These are phyloP conservation scores for Pomacea maculata DNA, from an alignment of 1,140 invertebrate genomes.

Conservation along the genomic window DNA sequence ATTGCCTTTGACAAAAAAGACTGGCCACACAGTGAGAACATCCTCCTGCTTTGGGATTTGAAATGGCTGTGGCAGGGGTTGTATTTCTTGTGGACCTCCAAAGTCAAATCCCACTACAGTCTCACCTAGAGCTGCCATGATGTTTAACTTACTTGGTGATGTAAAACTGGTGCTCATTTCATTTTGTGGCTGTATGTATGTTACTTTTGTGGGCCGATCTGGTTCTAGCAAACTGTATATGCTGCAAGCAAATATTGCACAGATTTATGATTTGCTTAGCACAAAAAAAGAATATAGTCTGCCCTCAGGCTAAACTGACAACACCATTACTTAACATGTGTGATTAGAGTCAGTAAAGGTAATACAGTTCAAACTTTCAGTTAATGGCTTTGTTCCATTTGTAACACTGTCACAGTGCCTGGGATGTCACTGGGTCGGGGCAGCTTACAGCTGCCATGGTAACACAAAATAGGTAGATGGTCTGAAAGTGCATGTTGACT, in stretches of 20 bases:
- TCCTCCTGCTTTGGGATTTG: neutral
- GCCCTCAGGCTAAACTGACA: too few relatives aligned
- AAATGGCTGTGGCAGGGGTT: conserved; percentile 29
- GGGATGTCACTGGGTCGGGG: too few relatives aligned
- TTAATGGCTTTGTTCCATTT: too few relatives aligned
- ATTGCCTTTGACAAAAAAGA: conserved; percentile 83
- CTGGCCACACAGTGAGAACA: conserved; percentile 72
- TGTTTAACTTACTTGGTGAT: conserved; percentile 45
- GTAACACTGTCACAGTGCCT: too few relatives aligned
- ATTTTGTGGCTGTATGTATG: conserved; percentile 46
- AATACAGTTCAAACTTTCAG: too few relatives aligned
- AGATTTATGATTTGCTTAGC: too few relatives aligned
- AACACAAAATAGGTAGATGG: too few relatives aligned
- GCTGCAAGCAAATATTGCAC: conserved; percentile 36
- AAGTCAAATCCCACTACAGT: conserved; percentile 87
- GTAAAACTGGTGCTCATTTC: conserved; percentile 22
- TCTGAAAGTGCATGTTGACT: too few relatives aligned
- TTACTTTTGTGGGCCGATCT: conserved; percentile 50
- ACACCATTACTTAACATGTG: too few relatives aligned
- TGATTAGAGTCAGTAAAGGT: too few relatives aligned
- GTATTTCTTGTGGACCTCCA: conserved; percentile 69
- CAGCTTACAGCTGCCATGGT: too few relatives aligned
- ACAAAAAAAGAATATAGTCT: too few relatives aligned
- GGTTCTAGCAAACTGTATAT: conserved; percentile 62
- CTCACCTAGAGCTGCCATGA: conserved; percentile 76